phyloP scores from a whole-genome alignment of 2,888 invertebrate species.

The Dryadula phaetusa region DNA sequence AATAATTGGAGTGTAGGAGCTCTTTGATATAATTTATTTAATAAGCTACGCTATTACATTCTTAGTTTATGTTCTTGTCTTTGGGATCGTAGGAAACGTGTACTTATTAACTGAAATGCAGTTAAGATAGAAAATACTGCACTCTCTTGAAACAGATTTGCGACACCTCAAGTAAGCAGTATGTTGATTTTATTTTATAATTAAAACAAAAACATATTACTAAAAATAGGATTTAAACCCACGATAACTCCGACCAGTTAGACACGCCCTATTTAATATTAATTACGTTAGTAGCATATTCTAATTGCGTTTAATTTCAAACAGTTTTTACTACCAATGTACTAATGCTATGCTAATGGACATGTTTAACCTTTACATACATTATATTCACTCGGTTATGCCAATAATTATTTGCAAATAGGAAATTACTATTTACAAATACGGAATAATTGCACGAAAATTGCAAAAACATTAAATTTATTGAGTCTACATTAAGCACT shows the following conservation, averaged over 20 bases:
- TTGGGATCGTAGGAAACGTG: too few relatives aligned
- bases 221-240: too few relatives aligned
- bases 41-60: not conserved
- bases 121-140: too few relatives aligned
- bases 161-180: too few relatives aligned
- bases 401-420: constrained; percentile 2
- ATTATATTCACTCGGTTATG: not conserved
- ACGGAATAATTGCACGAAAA: constrained; percentile 3
- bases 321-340: not conserved
- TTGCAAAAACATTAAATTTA: constrained; percentile 11
- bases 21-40: not conserved
- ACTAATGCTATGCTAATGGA: not conserved
- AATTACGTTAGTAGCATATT: too few relatives aligned
- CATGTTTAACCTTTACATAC: not conserved
- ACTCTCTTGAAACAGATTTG: too few relatives aligned
- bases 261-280: too few relatives aligned
- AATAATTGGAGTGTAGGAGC: not conserved
- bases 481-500: not conserved
- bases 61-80: too few relatives aligned
- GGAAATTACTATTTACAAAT: constrained; percentile 11
- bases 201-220: too few relatives aligned
- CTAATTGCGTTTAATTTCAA: not conserved
- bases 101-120: too few relatives aligned
- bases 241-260: too few relatives aligned
- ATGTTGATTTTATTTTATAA: too few relatives aligned